Base-by-base conservation (phyloP, 2,888 invertebrate genomes). In the Aporophyla lueneburgensis region DNA sequence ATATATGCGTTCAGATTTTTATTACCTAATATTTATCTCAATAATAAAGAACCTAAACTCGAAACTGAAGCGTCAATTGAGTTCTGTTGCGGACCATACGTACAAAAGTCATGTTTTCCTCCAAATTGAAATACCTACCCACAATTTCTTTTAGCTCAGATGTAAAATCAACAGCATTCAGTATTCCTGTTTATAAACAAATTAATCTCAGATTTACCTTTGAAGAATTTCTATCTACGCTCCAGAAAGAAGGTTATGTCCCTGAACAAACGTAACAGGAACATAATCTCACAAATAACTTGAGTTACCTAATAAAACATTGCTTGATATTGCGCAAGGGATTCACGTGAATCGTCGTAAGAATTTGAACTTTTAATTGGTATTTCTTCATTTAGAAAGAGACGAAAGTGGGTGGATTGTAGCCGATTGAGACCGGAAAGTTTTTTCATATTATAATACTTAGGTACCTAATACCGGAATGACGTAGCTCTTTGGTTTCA, bases 341-440 rank as follows among this genome's bases (percentile, higher is more conserved):
- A 85, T 92, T 93, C 90, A 92, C 91, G 87, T 89, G 89, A 93
- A 90, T 78, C 77, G 74, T 71, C 77, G 78, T 88, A 91, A 88
- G 79, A 88, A 91, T 90, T 91, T 87, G 75, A 90, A 92, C 88
- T 91, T 92, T 89, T 92, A 91, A 91, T 92, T 91, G 89, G 87
- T 46, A 87, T 92, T 93, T 91, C 89, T 88, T 89, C 86, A 89
- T 91, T 92, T 90, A 85, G 81, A 71, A 84, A 76, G 65, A 82
- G 86, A 77, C 85, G 86, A 75, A 87, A 88, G 86, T 90, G 86
- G 74, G 72, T 70, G 76, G 56, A 70, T 91, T 93, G 91, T 87
- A 83, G 83, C 79, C 77, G 74, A 83, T 90, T 90, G 88, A 86
- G 80, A 83, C 85, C 91, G 74, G 14, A 77, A 86, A 83, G 80